These are phyloP conservation scores for Peribatodes rhomboidaria DNA, from an alignment of 2,888 invertebrate genomes.

Conservation along the genomic window DNA sequence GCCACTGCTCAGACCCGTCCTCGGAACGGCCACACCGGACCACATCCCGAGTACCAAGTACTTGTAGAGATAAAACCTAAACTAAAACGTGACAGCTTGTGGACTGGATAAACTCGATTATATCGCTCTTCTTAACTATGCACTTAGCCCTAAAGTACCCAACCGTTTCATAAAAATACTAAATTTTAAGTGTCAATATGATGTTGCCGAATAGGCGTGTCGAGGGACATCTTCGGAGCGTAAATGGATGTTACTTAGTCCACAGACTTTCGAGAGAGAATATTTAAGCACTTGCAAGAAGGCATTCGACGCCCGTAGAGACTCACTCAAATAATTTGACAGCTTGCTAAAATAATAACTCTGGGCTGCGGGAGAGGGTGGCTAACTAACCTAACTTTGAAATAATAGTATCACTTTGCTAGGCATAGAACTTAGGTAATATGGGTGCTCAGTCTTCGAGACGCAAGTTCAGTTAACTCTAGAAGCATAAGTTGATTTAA, in stretches of 20 bases:
- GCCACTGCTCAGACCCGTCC: too few relatives aligned
- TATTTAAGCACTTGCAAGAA: conserved; percentile 37
- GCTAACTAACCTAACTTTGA: conserved; percentile 9
- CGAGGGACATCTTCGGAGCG: conserved; percentile 17
- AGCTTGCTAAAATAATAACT: conserved; percentile 31
- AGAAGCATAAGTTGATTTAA: too few relatives aligned
- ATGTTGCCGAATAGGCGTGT: conserved; percentile 16
- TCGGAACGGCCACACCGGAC: too few relatives aligned
- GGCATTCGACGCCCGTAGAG: conserved; percentile 23
- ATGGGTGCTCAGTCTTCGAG: background rate
- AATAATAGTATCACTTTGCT: background rate
- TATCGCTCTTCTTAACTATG: conserved; percentile 6
- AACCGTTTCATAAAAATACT: conserved; percentile 17
- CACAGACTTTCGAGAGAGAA: conserved; percentile 26
- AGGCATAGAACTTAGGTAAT: too few relatives aligned
- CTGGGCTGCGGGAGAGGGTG: background rate
- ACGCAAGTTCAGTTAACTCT: conserved; percentile 1
- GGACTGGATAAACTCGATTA: conserved; percentile 9
- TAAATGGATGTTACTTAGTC: conserved; percentile 32
- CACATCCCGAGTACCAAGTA: background rate
- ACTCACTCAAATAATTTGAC: conserved; percentile 28
- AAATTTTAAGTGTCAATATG: conserved; percentile 31
- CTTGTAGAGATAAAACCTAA: conserved; percentile 6
- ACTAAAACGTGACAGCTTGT: background rate
- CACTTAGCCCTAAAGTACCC: conserved; percentile 15